These are phyloP conservation scores for Periophthalmus magnuspinnatus DNA, from an alignment of 2,797 vertebrate genomes.

Conservation along the genomic window DNA sequence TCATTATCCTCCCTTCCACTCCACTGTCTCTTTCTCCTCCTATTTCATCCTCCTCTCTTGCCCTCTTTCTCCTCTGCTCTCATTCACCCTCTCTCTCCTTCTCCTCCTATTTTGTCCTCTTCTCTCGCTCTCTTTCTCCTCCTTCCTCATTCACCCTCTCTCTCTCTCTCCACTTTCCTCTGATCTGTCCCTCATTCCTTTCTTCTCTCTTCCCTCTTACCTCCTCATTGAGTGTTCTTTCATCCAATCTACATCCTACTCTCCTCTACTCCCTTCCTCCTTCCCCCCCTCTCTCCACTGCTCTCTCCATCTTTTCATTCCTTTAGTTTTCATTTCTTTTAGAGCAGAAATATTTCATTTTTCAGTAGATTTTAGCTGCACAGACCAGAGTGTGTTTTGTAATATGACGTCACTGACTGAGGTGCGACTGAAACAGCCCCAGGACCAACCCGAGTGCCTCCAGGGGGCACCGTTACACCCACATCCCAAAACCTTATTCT, in stretches of 20 bases:
- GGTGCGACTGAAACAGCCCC: too few relatives aligned
- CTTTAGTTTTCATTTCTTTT: constrained; percentile 10
- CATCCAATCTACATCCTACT: constrained; percentile 14
- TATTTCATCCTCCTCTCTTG: constrained; percentile 60
- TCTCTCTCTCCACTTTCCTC: constrained; percentile 57
- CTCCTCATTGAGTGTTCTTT: constrained; percentile 56
- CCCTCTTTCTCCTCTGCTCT: constrained; percentile 65
- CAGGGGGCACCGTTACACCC: too few relatives aligned
- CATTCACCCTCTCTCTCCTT: constrained; percentile 55
- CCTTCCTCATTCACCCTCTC: constrained; percentile 58
- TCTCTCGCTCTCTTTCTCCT: constrained; percentile 65
- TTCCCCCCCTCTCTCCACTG: not conserved
- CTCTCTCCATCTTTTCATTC: constrained; percentile 6
- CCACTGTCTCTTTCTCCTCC: constrained; percentile 62
- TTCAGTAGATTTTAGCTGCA: too few relatives aligned
- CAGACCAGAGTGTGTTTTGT: too few relatives aligned
- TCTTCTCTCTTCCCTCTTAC: constrained; percentile 57
- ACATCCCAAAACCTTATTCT: too few relatives aligned
- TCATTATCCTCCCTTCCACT: constrained; percentile 2
- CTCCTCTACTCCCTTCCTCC: too few relatives aligned
- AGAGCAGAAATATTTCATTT: too few relatives aligned
- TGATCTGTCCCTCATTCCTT: constrained; percentile 55
- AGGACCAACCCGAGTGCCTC: too few relatives aligned
- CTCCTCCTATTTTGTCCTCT: constrained; percentile 49
- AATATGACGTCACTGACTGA: too few relatives aligned